These are phyloP conservation scores for Oithona nana DNA, from an alignment of 2,888 invertebrate genomes.

Conservation along the genomic window DNA sequence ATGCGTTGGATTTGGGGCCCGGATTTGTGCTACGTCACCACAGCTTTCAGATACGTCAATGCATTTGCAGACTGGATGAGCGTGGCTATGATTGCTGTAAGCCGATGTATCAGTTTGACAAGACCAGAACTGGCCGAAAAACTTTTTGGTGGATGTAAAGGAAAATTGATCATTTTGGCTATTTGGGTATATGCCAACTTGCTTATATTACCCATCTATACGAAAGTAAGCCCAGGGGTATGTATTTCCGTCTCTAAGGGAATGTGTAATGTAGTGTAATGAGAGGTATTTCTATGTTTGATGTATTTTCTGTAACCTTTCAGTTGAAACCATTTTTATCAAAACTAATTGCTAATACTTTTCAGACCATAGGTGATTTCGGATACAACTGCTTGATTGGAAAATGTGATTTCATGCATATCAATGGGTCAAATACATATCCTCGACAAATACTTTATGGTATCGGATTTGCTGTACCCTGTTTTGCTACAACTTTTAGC, in stretches of 20 bases:
- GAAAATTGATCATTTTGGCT: background rate
- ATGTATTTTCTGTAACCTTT: too few relatives aligned
- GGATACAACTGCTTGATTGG: slow-evolving; percentile 1
- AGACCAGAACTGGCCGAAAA: background rate
- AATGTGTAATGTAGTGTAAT: too few relatives aligned
- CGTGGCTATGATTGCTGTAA: background rate
- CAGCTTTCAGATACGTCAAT: background rate
- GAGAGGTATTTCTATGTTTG: too few relatives aligned
- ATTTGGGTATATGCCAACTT: slow-evolving; percentile 15
- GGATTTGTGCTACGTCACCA: background rate
- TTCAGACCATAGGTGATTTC: background rate
- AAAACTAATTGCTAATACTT: background rate
- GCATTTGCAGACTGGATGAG: slow-evolving; percentile 5
- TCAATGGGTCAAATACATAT: too few relatives aligned
- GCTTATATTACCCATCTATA: background rate
- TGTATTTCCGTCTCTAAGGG: too few relatives aligned
- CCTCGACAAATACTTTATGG: background rate
- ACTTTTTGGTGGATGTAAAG: slow-evolving; percentile 1
- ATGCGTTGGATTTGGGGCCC: background rate
- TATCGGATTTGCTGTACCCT: background rate
- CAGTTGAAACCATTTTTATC: too few relatives aligned
- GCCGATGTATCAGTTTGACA: background rate
- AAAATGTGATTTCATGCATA: slow-evolving; percentile 2
- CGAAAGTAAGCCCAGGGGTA: background rate
- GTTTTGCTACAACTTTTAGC: background rate